phyloP scores from a whole-genome alignment of 2,113 vertebrate genomes.

The Pseudorhombus dupliciocellatus region DNA sequence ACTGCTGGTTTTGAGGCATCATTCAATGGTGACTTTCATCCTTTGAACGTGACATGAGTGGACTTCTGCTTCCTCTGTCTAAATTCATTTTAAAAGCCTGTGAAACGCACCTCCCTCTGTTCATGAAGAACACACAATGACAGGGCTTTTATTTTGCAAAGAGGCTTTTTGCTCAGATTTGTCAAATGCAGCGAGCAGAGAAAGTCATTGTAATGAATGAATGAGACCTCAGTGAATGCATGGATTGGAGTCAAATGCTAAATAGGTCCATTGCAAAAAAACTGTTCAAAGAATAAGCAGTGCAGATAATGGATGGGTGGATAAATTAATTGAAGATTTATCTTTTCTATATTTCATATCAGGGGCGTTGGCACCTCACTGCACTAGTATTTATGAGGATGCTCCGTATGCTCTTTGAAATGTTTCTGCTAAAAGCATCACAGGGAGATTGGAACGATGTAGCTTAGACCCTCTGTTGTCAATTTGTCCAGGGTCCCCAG shows the following conservation, averaged over 20 bases:
- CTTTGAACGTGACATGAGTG: conserved; percentile 14
- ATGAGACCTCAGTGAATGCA: conserved; percentile 5
- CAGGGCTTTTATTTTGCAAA: conserved; percentile 44
- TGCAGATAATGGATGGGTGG: not conserved
- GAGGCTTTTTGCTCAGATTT: conserved; percentile 3
- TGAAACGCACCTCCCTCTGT: conserved; percentile 17
- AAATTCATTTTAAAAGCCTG: conserved; percentile 39
- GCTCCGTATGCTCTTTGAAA: too few relatives aligned
- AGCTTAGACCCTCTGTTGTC: not conserved
- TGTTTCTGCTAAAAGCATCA: not conserved
- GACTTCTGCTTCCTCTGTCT: conserved; percentile 23
- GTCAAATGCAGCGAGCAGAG: not conserved
- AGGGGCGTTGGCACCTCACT: not conserved
- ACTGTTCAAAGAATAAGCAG: too few relatives aligned
- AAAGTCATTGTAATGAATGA: not conserved
- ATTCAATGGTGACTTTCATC: conserved; percentile 35
- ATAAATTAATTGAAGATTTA: not conserved
- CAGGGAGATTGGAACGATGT: not conserved
- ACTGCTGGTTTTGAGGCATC: not conserved
- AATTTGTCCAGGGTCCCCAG: not conserved
- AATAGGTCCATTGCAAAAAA: not conserved
- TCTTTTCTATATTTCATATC: not conserved
- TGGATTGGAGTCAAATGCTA: conserved; percentile 6
- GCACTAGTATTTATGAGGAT: too few relatives aligned
- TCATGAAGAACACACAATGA: conserved; percentile 46